Evolutionary conservation across 2,797 vertebrate genomes (phyloP), one percentile per base, ranked within the genome.

Genomic region (Toxotes lorentzi): DNA sequence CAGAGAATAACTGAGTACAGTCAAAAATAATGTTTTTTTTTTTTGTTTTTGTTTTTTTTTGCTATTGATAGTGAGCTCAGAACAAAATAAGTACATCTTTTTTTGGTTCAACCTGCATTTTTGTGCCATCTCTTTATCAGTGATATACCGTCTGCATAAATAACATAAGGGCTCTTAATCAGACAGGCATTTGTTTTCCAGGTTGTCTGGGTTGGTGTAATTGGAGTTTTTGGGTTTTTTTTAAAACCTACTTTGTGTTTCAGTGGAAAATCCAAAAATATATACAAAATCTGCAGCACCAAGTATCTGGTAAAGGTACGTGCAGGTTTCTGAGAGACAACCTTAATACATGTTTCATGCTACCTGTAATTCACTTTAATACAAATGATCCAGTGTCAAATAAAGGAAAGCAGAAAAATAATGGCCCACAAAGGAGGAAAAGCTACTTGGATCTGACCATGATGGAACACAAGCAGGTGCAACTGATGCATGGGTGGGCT

Each of bases 121-220:
- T 7, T 14, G 0, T 38, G 27, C 35, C 45, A n/a, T 21, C 8
- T 30, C 43, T 51, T 66, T 21, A 48, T 43, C 43, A 57, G 21
- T 9, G 5, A 61, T 34, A 2, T 19, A 38, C 38, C 10, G 38
- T 38, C 9, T 5, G 30, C 14, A 47, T 17, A 65, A 58, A 64
- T 23, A 64, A 54, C 23, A 54, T 3, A 30, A 41, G 16, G 10
- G 23, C 11, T 62, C 54, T 73, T 12, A 56, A 53, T 78, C 24
- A 82, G 30, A 32, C 19, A 66, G 60, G 3, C 4, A 1, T 58
- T 63, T 70, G 21, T 51, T 47, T 67, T 27, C 61, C 14, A 43
- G 11, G 24, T 57, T 57, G 48, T 65, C 59, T 66, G 32, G 17
- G n/a, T 58, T 65, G 27, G 56, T n/a, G 2, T 63, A 66, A 73